Evolutionary conservation across 2,113 vertebrate species (phyloP).

Genomic region (Ailuropoda melanoleuca): DNA sequence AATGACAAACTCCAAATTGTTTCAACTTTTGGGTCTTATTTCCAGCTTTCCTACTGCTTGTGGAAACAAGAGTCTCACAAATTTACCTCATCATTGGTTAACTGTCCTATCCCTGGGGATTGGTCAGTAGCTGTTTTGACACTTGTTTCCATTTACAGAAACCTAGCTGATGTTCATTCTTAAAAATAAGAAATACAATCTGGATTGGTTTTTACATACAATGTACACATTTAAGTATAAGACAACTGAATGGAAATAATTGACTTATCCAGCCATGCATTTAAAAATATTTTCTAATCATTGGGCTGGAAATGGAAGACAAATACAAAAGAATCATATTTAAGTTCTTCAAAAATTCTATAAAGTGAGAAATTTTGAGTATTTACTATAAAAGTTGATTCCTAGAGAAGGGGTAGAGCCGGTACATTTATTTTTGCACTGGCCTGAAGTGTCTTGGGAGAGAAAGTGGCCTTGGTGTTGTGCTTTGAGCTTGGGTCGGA

Average conservation of each 20-base stretch:
- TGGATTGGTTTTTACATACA: neutral
- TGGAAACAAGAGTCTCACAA: neutral
- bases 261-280: neutral
- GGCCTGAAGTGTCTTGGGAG: too few species aligned
- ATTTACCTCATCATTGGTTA: neutral
- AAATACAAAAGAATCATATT: neutral
- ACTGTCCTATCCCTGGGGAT: neutral
- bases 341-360: neutral
- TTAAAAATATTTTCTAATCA: neutral
- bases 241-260: neutral
- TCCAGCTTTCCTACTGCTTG: neutral
- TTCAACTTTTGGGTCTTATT: neutral
- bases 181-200: neutral
- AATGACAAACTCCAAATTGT: neutral
- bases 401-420: neutral
- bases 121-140: neutral
- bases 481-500: neutral
- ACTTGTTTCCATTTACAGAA: neutral
- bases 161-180: neutral
- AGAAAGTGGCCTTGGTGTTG: neutral
- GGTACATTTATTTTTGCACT: neutral
- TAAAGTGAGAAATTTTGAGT: neutral
- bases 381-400: neutral
- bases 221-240: neutral
- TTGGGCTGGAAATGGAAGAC: neutral